These are phyloP conservation scores for Hydrotaea diabolus DNA, from an alignment of 2,888 invertebrate genomes.

Conservation along the genomic window DNA sequence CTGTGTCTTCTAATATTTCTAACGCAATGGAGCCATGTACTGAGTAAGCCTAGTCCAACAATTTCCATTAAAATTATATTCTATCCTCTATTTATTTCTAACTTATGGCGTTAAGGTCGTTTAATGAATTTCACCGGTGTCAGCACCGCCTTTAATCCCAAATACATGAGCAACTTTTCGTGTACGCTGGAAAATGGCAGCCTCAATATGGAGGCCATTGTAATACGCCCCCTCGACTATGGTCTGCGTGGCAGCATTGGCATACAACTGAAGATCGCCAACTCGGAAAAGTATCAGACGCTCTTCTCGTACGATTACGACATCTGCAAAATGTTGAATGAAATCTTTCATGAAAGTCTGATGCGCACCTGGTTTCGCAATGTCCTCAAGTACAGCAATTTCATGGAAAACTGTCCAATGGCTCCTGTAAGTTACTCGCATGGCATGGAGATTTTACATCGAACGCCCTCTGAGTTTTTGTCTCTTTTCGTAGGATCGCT, in stretches of 20 bases:
- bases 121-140: neutral
- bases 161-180: slow-evolving; percentile 21
- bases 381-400: slow-evolving; percentile 58
- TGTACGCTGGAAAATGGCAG: slow-evolving; percentile 10
- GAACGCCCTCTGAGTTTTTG: neutral
- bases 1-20: neutral
- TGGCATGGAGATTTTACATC: neutral
- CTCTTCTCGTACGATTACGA: slow-evolving; percentile 61
- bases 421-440: neutral
- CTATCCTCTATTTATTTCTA: no score
- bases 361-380: slow-evolving; percentile 63
- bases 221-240: slow-evolving; percentile 27
- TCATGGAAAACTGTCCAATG: slow-evolving; percentile 67
- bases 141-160: neutral
- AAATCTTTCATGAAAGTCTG: slow-evolving; percentile 43
- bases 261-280: slow-evolving; percentile 50
- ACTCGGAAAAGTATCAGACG: slow-evolving; percentile 60
- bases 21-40: neutral
- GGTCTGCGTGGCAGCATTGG: slow-evolving; percentile 52
- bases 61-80: no score
- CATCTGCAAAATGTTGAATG: slow-evolving; percentile 61
- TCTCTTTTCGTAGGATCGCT: slow-evolving; percentile 1
- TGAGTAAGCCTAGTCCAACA: neutral
- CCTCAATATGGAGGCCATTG: slow-evolving; percentile 51
- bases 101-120: neutral